phyloP scores from a whole-genome alignment of 2,113 vertebrate species.

The Nymphicus hollandicus region DNA sequence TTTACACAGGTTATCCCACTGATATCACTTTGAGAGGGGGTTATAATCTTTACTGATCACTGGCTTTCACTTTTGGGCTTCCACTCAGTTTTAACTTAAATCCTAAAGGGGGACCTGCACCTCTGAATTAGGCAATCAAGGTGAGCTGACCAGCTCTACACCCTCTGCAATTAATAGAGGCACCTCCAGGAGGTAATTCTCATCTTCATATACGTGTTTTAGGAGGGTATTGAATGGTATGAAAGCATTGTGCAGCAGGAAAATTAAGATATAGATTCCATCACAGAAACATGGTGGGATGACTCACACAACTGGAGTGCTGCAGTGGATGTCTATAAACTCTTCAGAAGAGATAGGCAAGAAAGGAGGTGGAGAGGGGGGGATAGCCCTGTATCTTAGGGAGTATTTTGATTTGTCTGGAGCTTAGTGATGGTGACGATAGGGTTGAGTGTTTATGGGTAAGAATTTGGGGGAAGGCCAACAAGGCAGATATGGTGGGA shows the following conservation, averaged over 20 bases:
- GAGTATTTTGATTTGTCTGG: background rate
- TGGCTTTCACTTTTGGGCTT: background rate
- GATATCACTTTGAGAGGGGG: fast-evolving
- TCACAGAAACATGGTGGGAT: background rate
- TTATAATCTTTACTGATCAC: fast-evolving
- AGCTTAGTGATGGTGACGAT: background rate
- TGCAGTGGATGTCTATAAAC: background rate
- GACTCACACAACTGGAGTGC: background rate
- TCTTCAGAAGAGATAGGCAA: background rate
- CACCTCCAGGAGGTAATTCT: background rate
- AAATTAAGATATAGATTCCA: background rate
- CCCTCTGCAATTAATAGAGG: background rate
- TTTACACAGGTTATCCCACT: background rate
- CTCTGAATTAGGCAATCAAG: background rate
- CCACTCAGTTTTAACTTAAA: background rate
- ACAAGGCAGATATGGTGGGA: background rate
- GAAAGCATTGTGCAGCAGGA: background rate
- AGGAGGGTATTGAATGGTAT: background rate
- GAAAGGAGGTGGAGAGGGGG: background rate
- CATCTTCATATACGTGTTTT: background rate
- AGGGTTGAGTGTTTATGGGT: background rate
- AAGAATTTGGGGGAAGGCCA: background rate
- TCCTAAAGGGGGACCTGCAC: background rate
- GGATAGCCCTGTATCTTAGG: background rate
- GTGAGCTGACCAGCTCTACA: background rate